phyloP scores from a whole-genome alignment of 2,113 vertebrate genomes.

The Uria lomvia region DNA sequence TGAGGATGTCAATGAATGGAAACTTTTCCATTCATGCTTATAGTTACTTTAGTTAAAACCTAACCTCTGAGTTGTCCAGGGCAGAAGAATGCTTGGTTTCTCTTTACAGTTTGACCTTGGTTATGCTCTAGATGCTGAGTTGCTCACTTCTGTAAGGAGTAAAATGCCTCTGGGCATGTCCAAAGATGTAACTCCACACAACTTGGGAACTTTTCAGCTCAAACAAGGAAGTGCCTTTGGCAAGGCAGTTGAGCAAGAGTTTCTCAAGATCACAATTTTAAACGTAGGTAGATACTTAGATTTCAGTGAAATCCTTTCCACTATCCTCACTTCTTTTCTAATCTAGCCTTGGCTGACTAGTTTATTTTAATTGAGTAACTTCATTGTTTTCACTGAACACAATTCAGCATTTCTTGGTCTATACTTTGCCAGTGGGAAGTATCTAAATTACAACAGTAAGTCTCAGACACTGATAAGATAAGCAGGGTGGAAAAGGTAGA shows the following conservation, averaged over 20 bases:
- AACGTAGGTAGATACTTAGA: not conserved
- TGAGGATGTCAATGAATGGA: not conserved
- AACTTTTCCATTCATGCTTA: not conserved
- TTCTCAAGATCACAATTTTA: not conserved
- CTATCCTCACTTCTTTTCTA: not conserved
- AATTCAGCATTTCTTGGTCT: not conserved
- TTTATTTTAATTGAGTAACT: not conserved
- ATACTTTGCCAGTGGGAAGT: not conserved
- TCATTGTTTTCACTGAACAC: not conserved
- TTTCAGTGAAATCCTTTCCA: not conserved
- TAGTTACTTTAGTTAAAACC: not conserved
- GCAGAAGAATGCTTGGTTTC: not conserved
- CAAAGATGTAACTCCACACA: not conserved
- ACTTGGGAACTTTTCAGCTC: not conserved
- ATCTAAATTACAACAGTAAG: not conserved
- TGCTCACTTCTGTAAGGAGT: not conserved
- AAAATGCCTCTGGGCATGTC: not conserved
- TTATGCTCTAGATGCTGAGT: not conserved
- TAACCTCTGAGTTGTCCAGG: not conserved
- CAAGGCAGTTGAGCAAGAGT: not conserved
- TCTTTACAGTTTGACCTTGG: not conserved
- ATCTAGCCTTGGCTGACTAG: not conserved
- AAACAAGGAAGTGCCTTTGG: not conserved
- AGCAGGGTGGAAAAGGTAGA: not conserved
- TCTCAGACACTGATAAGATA: not conserved